Conservation (phyloP, 1,140 invertebrate species). For the Polypedilum vanderplanki region DNA sequence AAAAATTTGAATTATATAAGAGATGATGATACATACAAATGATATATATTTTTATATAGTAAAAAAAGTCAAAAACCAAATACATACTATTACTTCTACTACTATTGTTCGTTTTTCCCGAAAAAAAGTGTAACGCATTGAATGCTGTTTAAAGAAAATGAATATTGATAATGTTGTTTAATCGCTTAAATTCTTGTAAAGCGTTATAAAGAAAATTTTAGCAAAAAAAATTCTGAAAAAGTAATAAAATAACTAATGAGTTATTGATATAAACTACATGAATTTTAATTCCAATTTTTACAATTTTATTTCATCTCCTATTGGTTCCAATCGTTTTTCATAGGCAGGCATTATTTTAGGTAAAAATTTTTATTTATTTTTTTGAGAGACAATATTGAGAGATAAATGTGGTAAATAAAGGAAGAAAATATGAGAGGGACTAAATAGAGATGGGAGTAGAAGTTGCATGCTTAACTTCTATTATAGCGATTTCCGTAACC, state of each 20-base stretch:
- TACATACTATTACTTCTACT: background rate
- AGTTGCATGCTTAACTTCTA: background rate
- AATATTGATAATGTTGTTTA: slow-evolving; percentile 15
- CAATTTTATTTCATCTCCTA: no score
- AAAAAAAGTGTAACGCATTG: slow-evolving; percentile 9
- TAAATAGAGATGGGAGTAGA: background rate
- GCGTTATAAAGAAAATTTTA: slow-evolving; percentile 12
- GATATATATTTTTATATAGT: background rate
- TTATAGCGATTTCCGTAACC: slow-evolving; percentile 74
- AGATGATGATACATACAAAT: background rate
- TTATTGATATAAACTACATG: no score
- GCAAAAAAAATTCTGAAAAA: slow-evolving; percentile 18
- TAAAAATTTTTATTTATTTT: background rate
- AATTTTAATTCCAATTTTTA: no score
- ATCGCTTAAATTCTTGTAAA: slow-evolving; percentile 14
- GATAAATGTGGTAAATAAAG: background rate
- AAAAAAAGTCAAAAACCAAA: background rate
- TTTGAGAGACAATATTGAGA: background rate
- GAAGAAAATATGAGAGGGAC: background rate
- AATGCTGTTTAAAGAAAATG: background rate
- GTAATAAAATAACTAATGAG: background rate
- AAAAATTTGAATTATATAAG: background rate
- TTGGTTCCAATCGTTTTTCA: background rate
- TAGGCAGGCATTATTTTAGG: background rate
- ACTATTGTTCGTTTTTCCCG: background rate